Evolutionary conservation across 2,888 invertebrate species (phyloP), one percentile per base, ranked within the genome.

Genomic region (Xylota segnis): DNA sequence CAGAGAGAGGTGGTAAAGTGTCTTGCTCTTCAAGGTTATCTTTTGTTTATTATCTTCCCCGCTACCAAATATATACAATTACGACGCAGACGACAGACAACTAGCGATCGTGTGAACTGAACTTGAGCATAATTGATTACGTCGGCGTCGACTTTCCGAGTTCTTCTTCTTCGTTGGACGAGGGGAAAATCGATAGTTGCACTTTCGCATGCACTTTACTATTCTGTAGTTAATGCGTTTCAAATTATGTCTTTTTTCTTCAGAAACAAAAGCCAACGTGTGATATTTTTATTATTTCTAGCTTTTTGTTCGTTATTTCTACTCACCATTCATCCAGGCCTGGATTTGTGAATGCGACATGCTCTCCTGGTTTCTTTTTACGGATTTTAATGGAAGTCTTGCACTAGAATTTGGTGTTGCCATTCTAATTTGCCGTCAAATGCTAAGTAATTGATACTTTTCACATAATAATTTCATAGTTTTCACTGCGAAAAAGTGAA

Each of bases 291-390:
- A 10, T 34, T 2, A 9, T 9, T 34, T 34, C 0, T 7, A 34
- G 3, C 7, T 10, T 10, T 34, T 7, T 34, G 3, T 2, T 9
- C 2, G 7, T 34, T 45, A n/a, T 47, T n/a, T 72, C 63, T 90
- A 95, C 91, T 95, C 94, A 97, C 97, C 97, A 92, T 96, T 96
- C 94, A 96, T 96, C 97, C 97, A 97, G 90, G 96, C 95, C 92
- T 96, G 96, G 50, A 96, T 96, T 93, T 97, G 96, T 71, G 96
- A 95, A 89, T 96, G 95, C 87, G 96, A 94, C 94, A 96, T 95
- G 90, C 94, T 94, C 91, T 96, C 96, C 90, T 95, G 95, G 92
- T 95, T 94, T 90, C 96, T 95, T 93, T 96, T 96, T 86, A 94
- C 95, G 18, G 90, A 87, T 82, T 91, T 91, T 12, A 91, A 86